A percentile compares a stretch with the other conserved stretches of the same genome.
These are phyloP conservation scores for Nestor notabilis DNA, from an alignment of 2,113 vertebrate genomes.

Conservation along the genomic window DNA sequence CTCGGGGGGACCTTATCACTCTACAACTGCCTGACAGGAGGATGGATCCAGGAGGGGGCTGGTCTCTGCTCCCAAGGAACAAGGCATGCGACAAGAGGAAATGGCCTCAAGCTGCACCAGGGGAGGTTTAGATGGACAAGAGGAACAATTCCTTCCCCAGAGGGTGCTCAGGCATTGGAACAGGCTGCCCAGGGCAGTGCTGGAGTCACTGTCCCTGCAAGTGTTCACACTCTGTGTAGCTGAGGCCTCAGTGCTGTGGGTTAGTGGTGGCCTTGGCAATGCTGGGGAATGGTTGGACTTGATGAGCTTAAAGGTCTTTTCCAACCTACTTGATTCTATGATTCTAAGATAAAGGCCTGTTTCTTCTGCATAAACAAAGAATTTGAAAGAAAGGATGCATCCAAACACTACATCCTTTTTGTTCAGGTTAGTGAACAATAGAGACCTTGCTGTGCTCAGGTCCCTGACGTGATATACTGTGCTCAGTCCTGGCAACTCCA, in stretches of 20 bases:
- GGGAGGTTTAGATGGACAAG: neutral
- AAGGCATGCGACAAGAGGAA: neutral
- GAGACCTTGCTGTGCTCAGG: neutral
- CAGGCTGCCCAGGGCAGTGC: neutral
- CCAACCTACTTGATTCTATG: neutral
- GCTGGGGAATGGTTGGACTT: neutral
- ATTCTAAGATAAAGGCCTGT: neutral
- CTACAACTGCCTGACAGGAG: neutral
- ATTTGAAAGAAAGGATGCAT: neutral
- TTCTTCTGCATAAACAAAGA: neutral
- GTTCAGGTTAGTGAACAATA: neutral
- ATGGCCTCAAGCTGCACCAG: neutral
- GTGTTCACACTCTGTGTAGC: accelerated
- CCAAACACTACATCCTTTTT: neutral
- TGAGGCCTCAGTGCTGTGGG: neutral
- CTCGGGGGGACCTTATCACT: neutral
- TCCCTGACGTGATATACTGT: accelerated
- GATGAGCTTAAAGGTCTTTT: neutral
- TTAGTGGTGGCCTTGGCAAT: neutral
- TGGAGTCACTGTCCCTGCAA: neutral
- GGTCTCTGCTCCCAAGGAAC: neutral
- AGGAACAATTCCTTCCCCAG: neutral
- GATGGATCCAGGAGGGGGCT: neutral
- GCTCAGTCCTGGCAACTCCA: neutral
- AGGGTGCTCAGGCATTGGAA: neutral